phyloP scores from a whole-genome alignment of 92 coral and sea anemone genomes.

The Muricea muricata region DNA sequence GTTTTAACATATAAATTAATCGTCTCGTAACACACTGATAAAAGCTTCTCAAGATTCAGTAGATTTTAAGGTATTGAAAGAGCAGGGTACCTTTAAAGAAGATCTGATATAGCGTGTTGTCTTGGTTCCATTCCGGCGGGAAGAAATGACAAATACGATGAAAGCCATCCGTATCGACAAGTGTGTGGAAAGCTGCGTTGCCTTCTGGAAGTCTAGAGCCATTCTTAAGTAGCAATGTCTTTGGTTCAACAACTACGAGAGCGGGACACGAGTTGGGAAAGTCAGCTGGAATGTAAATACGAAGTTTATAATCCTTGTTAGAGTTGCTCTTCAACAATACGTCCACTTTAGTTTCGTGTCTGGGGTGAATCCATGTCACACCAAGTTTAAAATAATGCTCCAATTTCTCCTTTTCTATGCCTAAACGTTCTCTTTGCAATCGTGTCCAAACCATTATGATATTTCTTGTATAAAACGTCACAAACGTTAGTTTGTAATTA shows the following conservation, averaged over 20 bases:
- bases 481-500: too few relatives aligned
- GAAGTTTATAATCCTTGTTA: conserved; percentile 63
- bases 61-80: too few relatives aligned
- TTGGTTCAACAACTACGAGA: conserved; percentile 62
- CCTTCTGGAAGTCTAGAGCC: background rate
- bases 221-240: background rate
- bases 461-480: background rate
- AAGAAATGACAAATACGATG: conserved; percentile 34
- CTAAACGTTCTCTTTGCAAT: conserved; percentile 61
- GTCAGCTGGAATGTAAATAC: conserved; percentile 69
- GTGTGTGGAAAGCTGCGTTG: conserved; percentile 35
- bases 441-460: conserved; percentile 73
- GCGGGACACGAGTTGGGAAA: conserved; percentile 80
- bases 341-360: conserved; percentile 60
- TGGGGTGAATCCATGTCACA: conserved; percentile 74
- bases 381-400: conserved; percentile 53
- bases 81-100: background rate
- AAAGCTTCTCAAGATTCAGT: too few relatives aligned
- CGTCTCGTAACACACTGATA: too few relatives aligned
- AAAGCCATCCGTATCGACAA: conserved; percentile 14
- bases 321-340: conserved; percentile 64
- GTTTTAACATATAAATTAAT: too few relatives aligned
- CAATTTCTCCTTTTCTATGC: conserved; percentile 58
- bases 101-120: conserved; percentile 18
- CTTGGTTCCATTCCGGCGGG: conserved; percentile 23